These are phyloP conservation scores for Conus betulinus DNA, from an alignment of 1,140 invertebrate genomes.

Conservation along the genomic window DNA sequence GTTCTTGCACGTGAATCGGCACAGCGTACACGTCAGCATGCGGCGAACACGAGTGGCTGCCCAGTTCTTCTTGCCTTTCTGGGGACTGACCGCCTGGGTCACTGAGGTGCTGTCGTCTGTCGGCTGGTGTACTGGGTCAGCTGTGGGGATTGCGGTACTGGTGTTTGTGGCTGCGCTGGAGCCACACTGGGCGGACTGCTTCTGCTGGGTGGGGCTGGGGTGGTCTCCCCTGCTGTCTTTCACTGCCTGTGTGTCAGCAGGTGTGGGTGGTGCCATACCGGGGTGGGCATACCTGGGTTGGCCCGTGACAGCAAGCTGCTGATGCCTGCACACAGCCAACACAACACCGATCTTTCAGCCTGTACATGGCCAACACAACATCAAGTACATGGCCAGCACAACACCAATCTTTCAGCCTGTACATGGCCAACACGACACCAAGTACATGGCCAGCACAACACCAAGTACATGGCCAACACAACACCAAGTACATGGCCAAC, in stretches of 20 bases:
- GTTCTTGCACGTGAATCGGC: slow-evolving; percentile 64
- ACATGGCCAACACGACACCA: too few relatives aligned
- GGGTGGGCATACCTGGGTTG: not conserved
- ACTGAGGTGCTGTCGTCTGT: too few relatives aligned
- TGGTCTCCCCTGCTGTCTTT: not conserved
- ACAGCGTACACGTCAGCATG: slow-evolving; percentile 63
- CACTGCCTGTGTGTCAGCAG: not conserved
- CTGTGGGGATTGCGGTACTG: too few relatives aligned
- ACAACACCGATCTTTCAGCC: not conserved
- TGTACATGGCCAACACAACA: too few relatives aligned
- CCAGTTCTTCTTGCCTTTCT: not conserved
- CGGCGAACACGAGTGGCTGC: slow-evolving; percentile 43
- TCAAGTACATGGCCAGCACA: too few relatives aligned
- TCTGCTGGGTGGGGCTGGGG: not conserved
- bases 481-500: not conserved
- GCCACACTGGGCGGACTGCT: not conserved
- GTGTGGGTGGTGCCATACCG: not conserved
- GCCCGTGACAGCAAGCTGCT: not conserved
- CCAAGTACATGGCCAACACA: too few relatives aligned
- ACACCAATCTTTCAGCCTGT: too few relatives aligned
- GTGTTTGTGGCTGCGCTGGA: too few relatives aligned
- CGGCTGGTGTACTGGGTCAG: too few relatives aligned
- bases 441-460: too few relatives aligned
- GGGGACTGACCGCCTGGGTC: too few relatives aligned
- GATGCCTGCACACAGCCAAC: not conserved